A percentile compares a stretch with the other conserved stretches of the same genome.
These are phyloP conservation scores for Dorcus hopei DNA, from an alignment of 2,888 invertebrate species.

Conservation along the genomic window DNA sequence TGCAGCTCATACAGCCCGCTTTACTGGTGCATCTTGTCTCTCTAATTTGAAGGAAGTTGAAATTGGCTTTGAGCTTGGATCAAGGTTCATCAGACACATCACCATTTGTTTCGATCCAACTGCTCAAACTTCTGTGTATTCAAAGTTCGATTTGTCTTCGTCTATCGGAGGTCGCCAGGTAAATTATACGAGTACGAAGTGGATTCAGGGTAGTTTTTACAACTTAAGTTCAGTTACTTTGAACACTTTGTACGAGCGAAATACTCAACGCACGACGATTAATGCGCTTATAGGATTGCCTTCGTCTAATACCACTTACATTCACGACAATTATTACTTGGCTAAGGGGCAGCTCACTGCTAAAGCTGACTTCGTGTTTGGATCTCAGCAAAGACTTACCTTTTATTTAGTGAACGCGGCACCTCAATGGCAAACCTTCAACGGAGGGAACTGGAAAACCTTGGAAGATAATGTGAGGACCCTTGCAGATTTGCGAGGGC, in stretches of 20 bases:
- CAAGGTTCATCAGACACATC: constrained; percentile 51
- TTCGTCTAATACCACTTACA: constrained; percentile 44
- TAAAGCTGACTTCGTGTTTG: constrained; percentile 60
- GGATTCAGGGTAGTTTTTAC: constrained; percentile 50
- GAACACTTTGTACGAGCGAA: constrained; percentile 37
- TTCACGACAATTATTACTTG: constrained; percentile 49
- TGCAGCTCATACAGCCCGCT: constrained; percentile 46
- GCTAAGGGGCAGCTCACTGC: constrained; percentile 61
- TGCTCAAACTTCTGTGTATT: constrained; percentile 54
- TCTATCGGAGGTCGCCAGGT: constrained; percentile 50
- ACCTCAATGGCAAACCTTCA: constrained; percentile 66
- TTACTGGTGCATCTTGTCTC: constrained; percentile 49
- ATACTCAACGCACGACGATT: constrained; percentile 36
- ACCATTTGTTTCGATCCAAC: constrained; percentile 56
- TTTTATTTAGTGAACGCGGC: constrained; percentile 64
- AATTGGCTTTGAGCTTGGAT: constrained; percentile 53
- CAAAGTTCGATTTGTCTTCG: constrained; percentile 51
- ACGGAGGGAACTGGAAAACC: constrained; percentile 56
- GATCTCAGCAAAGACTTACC: constrained; percentile 55
- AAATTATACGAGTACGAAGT: constrained; percentile 52
- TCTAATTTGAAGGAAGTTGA: constrained; percentile 40
- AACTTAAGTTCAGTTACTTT: constrained; percentile 34
- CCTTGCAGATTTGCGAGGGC: constrained; percentile 43
- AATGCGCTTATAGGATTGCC: constrained; percentile 37
- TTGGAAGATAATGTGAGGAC: constrained; percentile 51